Conservation (phyloP, 2,888 invertebrate species). For the Cerceris rybyensis region DNA sequence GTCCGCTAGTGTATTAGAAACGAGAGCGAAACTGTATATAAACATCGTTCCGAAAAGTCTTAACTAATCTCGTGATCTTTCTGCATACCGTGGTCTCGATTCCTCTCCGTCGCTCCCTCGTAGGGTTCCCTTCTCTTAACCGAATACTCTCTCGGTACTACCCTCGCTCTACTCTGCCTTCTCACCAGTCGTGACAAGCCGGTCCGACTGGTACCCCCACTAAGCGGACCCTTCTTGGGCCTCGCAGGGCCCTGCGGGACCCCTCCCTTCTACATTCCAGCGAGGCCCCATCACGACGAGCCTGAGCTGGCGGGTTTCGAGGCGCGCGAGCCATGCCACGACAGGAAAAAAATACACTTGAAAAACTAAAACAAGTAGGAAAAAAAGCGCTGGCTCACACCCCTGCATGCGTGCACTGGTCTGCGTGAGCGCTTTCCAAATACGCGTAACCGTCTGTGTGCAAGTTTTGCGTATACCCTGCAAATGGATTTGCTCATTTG, state of each 20-base stretch:
- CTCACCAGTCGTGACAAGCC: conserved; percentile 70
- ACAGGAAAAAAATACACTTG: conserved; percentile 74
- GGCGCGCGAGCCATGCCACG: conserved; percentile 74
- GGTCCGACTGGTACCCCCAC: conserved; percentile 81
- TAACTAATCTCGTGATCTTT: conserved; percentile 77
- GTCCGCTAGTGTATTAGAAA: conserved; percentile 23
- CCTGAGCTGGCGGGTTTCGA: conserved; percentile 74
- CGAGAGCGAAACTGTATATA: conserved; percentile 67
- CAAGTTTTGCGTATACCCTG: conserved; percentile 10
- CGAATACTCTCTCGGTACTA: conserved; percentile 58
- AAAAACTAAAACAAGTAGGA: conserved; percentile 76
- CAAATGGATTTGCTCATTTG: neutral
- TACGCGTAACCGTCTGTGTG: neutral
- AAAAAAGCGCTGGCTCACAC: conserved; percentile 66
- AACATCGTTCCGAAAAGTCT: conserved; percentile 70
- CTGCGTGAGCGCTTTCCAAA: neutral
- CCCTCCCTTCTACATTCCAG: conserved; percentile 82
- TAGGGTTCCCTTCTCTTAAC: conserved; percentile 52
- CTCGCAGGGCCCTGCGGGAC: conserved; percentile 82
- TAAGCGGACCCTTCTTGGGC: conserved; percentile 86
- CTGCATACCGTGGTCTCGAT: conserved; percentile 73
- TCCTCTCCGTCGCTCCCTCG: conserved; percentile 40
- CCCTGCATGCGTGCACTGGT: conserved; percentile 45
- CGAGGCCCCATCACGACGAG: conserved; percentile 76
- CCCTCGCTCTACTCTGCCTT: conserved; percentile 62